Base-by-base conservation (phyloP, 2,888 invertebrate genomes). In the Ecdyonurus torrentis region DNA sequence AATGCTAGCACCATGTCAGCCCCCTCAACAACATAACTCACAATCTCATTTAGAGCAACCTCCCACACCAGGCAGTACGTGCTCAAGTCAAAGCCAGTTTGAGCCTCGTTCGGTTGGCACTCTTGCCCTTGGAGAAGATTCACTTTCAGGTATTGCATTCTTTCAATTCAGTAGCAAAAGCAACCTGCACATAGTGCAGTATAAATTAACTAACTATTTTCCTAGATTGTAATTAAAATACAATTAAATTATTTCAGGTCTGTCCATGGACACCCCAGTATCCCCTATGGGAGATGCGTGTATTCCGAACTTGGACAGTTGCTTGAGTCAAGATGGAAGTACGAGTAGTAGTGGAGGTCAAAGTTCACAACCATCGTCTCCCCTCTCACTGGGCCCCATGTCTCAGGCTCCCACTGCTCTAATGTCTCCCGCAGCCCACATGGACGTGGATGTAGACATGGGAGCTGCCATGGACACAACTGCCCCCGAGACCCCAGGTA, bases 241-340 rank as follows among this genome's bases (percentile, higher is more conserved):
- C 37, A 18, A 55, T 22, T 18, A 60, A 15, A 60, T 60, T 22
- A 20, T 15, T 53, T n/a, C 55, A 53, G 23, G 20, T 37, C 22
- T 23, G 74, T 18, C 78, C 78, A 2, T 70, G 72, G 63, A 79
- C 77, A 71, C 79, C 2, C 65, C 65, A 3, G 58, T 64, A n/a
- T 66, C 66, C n/a, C 66, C 66, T 22, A 24, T 58, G 60, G 37
- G 24, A n/a, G 63, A 66, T 19, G 61, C 59, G 25, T 25, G 64
- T 61, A 59, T 63, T 52, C 60, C 63, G 23, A 61, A 55, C 15
- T 19, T 64, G 25, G 65, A 65, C n/a, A 63, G 63, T 53, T 63
- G 61, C 1, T 20, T 63, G 15, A 58, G 10, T 65, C 66, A 1
- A 53, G 52, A 19, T 63, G 63, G 18, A 59, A 63, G 50, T 59